Conservation (phyloP, 2,888 invertebrate species). For the Phragmatobia fuliginosa region DNA sequence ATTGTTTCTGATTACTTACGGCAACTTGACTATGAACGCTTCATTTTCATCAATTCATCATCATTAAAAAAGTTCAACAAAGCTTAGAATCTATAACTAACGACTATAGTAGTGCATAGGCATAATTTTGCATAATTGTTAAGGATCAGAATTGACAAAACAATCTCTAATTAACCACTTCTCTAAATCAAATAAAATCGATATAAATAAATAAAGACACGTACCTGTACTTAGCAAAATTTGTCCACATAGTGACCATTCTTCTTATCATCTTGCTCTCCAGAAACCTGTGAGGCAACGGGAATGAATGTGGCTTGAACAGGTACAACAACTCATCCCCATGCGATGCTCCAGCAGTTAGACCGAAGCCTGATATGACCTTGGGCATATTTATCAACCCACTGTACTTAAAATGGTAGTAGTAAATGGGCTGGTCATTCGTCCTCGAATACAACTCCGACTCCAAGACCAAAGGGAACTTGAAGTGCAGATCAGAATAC, state of each 20-base stretch:
- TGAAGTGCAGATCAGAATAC: constrained; percentile 78
- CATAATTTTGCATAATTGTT: too few species aligned
- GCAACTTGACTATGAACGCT: too few species aligned
- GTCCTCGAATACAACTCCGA: constrained; percentile 71
- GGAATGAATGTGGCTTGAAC: constrained; percentile 76
- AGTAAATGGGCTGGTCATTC: constrained; percentile 74
- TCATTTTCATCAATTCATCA: too few species aligned
- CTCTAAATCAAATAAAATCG: background rate
- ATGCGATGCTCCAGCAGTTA: constrained; percentile 74
- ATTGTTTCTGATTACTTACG: too few species aligned
- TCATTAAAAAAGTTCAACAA: too few species aligned
- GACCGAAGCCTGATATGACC: constrained; percentile 67
- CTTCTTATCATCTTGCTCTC: constrained; percentile 71
- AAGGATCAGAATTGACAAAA: background rate
- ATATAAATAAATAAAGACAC: constrained; percentile 22
- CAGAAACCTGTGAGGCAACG: constrained; percentile 68
- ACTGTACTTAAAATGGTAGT: constrained; percentile 75
- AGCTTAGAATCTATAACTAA: too few species aligned
- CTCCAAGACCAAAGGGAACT: constrained; percentile 74
- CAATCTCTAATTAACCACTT: background rate
- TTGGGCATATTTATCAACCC: constrained; percentile 78
- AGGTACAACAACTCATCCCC: constrained; percentile 81
- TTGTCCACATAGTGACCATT: constrained; percentile 81
- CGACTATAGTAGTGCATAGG: too few species aligned
- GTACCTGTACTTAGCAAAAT: constrained; percentile 81